Evolutionary conservation across 37 sponge, comb jelly and placozoan genomes (phyloP), one percentile per base, ranked within the genome.

Genomic region (Haliclona indistincta): DNA sequence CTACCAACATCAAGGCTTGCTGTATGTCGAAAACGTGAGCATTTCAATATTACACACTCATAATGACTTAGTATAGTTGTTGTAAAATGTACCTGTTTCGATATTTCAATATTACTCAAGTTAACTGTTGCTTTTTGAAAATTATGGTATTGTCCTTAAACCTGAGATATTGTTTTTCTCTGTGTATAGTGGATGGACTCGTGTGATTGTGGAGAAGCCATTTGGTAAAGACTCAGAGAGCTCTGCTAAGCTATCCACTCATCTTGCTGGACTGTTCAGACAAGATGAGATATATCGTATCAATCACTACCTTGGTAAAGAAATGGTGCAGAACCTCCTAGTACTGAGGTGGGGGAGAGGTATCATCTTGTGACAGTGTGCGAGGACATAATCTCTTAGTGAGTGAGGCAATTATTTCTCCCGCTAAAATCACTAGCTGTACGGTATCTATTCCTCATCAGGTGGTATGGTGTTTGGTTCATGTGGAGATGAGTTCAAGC

Each of bases 231-330:
- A 98, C 76, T 80, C 84, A 41, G 94, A 83, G 28, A 87, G 93
- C 53, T 98, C 99, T 19, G 95, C 86, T 29, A 73, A 81, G 47
- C 88, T 98, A 42, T 90, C 95, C 51, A 39, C 40, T 23, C 96
- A 95, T 64, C 73, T 98, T 1, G 62, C 90, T 65, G 80, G 86
- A 1, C 84, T 98, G 23, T 98, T 98, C 80, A 86, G 34, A 49
- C 96, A 98, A 63, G 88, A 95, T 29, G 99, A 95, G 70, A 92
- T 98, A 41, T 98, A 98, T 54, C 87, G 99, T 34, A 98, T 98
- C 53, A 96, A 98, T 61, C 99, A 98, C 84, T 98, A 98, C 81
- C 91, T 98, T 36, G 99, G 99, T 39, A 98, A 98, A 54, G 99
- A 98, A 69, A 98, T 98, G 99, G 99, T 98, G 19, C 99, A 96